Base-by-base conservation (phyloP, 2,113 vertebrate species). In the Prionailurus viverrinus region DNA sequence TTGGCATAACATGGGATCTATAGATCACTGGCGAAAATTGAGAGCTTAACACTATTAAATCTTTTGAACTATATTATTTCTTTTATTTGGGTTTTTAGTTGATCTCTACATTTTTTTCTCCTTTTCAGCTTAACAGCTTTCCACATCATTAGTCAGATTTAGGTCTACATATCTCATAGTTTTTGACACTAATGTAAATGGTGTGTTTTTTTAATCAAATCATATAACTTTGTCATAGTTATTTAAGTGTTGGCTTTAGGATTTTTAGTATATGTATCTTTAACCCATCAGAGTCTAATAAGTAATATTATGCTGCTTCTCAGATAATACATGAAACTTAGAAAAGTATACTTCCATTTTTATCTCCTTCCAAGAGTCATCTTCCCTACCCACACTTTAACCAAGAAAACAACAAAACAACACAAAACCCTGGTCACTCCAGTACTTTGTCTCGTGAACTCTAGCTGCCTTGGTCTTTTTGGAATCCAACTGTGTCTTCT, bases 91-190 rank as follows among this genome's bases (percentile, higher is more conserved):
- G 18, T 14, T 53, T 63, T 80, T 78, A 63, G 19, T 58, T 95
- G 71, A 39, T 89, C 13, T 81, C 48, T 65, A 45, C 1, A 51
- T 9, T 55, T 0, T 55, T 94, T 85, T 80, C 31, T 91, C 3
- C 69, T 78, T 86, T 92, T 87, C 29, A 86, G 31, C n/a, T 87
- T 48, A 80, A 53, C 55, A 33, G 5, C 36, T 87, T 96, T 91
- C 4, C 4, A 58, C 11, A 39, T 33, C 16, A n/a, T 86, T 68
- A 74, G 6, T 79, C 18, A 69, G 53, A 11, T 68, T 92, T 87
- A 61, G 45, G 31, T 0, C 11, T 86, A 61, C 12, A 11, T 66
- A 74, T 41, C 63, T 82, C 1, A 14, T 65, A 19, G 9, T 31
- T 89, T 83, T 91, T 78, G 5, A 71, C 53, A 51, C 31, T 76